Percentiles rank a stretch among this genome's conserved stretches.
Evolutionary conservation across 2,888 invertebrate species (phyloP).

Genomic region (Patella caerulea): DNA sequence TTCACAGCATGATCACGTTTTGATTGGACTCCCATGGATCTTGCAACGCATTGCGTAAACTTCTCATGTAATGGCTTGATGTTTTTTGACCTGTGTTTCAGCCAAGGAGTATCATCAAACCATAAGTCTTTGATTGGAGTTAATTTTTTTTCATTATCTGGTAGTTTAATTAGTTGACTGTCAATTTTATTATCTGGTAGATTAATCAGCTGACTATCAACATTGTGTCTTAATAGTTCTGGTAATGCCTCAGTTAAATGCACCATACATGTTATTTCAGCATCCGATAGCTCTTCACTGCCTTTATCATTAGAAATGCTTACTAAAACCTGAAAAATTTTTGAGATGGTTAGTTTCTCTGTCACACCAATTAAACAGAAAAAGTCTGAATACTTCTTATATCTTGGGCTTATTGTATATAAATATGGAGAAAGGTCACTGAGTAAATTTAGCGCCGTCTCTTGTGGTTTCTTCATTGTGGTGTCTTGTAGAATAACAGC

Average conservation of each 20-base stretch:
- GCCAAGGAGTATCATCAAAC: constrained; percentile 45
- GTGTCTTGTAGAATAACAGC: background rate
- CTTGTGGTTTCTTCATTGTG: background rate
- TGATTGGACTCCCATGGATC: constrained; percentile 41
- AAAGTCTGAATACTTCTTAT: background rate
- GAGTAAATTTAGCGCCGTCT: background rate
- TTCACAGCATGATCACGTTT: constrained; percentile 27
- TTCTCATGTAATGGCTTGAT: constrained; percentile 32
- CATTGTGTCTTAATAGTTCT: background rate
- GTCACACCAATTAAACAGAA: background rate
- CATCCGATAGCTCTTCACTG: background rate
- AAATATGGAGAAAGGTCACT: background rate
- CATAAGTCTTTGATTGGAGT: constrained; percentile 37
- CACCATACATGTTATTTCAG: background rate
- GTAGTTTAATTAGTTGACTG: constrained; percentile 13
- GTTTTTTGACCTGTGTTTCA: constrained; percentile 43
- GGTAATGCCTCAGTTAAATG: background rate
- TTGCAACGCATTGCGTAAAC: constrained; percentile 47
- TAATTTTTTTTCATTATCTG: constrained; percentile 19
- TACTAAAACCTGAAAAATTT: background rate
- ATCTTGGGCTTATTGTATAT: background rate
- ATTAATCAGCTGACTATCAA: background rate
- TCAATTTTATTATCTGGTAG: background rate
- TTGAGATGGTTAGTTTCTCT: background rate
- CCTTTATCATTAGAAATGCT: background rate